A percentile compares a stretch with the other conserved stretches of the same genome.
These are phyloP conservation scores for Drosophila watanabei DNA, from an alignment of 1,140 invertebrate genomes.

Conservation along the genomic window DNA sequence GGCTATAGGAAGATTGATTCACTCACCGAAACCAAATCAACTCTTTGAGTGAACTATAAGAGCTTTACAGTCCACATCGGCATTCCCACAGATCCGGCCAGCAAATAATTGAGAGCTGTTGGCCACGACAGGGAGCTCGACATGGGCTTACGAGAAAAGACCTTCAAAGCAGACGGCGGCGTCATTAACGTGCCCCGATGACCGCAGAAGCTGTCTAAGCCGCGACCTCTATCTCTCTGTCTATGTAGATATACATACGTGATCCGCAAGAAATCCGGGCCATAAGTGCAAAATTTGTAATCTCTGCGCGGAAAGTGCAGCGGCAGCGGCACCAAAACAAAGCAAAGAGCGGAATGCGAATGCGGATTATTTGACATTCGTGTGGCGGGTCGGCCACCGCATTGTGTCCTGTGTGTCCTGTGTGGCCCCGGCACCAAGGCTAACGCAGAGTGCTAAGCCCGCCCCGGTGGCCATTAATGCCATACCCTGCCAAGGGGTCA, in stretches of 20 bases:
- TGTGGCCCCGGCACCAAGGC: constrained; percentile 9
- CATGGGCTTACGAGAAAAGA: constrained; percentile 66
- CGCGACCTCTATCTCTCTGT: constrained; percentile 19
- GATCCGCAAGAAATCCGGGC: constrained; percentile 54
- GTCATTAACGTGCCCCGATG: constrained; percentile 72
- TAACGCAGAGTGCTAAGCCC: constrained; percentile 61
- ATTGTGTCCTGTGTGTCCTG: constrained; percentile 16
- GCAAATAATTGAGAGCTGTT: constrained; percentile 41
- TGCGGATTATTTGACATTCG: constrained; percentile 51
- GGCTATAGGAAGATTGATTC: neutral
- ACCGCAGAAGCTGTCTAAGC: constrained; percentile 76
- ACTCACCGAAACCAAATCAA: neutral
- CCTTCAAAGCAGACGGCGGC: constrained; percentile 73
- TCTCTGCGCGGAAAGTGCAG: constrained; percentile 67
- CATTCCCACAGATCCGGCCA: constrained; percentile 12
- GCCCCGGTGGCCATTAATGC: constrained; percentile 24
- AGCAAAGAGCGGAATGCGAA: constrained; percentile 23
- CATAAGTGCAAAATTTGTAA: constrained; percentile 83
- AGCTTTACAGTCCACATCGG: neutral
- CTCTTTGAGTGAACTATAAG: neutral
- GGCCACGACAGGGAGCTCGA: constrained; percentile 21
- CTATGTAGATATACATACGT: constrained; percentile 25
- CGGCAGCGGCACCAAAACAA: constrained; percentile 29
- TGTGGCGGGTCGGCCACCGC: constrained; percentile 20
- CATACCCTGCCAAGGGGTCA: constrained; percentile 27